phyloP scores from a whole-genome alignment of 2,113 vertebrate species.

The Pelvicachromis taeniatus region DNA sequence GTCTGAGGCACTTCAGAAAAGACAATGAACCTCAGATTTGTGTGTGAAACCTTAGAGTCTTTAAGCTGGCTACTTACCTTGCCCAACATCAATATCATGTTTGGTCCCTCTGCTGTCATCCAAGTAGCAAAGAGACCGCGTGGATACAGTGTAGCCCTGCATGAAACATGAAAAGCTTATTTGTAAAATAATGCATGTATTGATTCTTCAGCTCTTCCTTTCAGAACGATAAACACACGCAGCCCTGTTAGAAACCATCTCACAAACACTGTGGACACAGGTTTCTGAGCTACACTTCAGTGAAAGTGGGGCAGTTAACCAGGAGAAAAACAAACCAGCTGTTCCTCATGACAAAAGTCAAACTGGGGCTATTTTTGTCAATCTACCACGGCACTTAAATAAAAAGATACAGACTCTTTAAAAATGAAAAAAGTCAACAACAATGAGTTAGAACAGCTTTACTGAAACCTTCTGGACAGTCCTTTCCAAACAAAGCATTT shows the following conservation, averaged over 20 bases:
- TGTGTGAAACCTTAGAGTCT: not conserved
- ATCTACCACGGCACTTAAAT: not conserved
- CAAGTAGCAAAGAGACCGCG: not conserved
- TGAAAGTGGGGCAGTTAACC: not conserved
- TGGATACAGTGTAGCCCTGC: not conserved
- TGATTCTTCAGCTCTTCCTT: not conserved
- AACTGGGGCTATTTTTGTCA: not conserved
- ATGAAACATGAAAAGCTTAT: not conserved
- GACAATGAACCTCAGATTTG: not conserved
- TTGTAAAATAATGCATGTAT: not conserved
- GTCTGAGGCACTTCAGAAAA: not conserved
- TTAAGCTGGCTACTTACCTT: not conserved
- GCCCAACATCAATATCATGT: not conserved
- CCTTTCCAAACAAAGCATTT: not conserved
- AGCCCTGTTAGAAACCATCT: not conserved
- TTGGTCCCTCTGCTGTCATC: not conserved
- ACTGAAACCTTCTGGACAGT: not conserved
- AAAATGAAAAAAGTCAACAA: not conserved
- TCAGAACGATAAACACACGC: not conserved
- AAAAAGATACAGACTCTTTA: not conserved
- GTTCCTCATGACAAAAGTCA: not conserved
- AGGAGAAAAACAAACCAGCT: not conserved
- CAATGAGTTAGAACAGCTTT: not conserved
- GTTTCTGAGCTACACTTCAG: not conserved
- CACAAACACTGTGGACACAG: not conserved